phyloP scores from a whole-genome alignment of 2,888 invertebrate genomes.

The Actias luna region DNA sequence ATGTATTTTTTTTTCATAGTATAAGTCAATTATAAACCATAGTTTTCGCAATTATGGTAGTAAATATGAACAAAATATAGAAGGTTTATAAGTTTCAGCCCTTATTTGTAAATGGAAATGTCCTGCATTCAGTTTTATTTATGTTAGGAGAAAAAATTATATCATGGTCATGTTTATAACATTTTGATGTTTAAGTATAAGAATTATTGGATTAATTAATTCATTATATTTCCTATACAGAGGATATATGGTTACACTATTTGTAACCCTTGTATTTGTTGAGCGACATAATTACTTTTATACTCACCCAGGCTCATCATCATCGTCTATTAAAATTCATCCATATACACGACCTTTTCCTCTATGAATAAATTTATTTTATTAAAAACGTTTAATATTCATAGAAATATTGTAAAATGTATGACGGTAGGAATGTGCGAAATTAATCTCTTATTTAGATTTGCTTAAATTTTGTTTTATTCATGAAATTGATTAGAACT shows the following conservation, averaged over 20 bases:
- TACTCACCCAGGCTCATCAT: constrained; percentile 56
- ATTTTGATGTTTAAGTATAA: neutral
- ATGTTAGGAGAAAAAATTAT: neutral
- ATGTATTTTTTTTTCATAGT: too few relatives aligned
- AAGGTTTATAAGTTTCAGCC: too few relatives aligned
- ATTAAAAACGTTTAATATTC: constrained; percentile 30
- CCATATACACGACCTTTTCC: constrained; percentile 56
- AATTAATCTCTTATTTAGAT: neutral
- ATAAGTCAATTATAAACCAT: too few relatives aligned
- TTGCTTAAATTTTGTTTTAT: neutral
- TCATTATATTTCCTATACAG: neutral
- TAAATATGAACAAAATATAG: too few relatives aligned
- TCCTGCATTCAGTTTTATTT: neutral
- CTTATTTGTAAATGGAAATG: neutral
- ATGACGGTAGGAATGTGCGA: neutral
- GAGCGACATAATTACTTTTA: constrained; percentile 57
- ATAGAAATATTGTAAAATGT: constrained; percentile 1
- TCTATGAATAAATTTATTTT: constrained; percentile 60
- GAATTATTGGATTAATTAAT: neutral
- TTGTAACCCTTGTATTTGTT: constrained; percentile 35
- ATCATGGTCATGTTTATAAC: neutral
- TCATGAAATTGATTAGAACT: too few relatives aligned
- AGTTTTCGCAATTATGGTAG: too few relatives aligned
- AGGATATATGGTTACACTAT: constrained; percentile 19
- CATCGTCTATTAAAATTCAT: constrained; percentile 70